Base-by-base conservation (phyloP, 92 coral and sea anemone genomes). In the Porites cylindrica region DNA sequence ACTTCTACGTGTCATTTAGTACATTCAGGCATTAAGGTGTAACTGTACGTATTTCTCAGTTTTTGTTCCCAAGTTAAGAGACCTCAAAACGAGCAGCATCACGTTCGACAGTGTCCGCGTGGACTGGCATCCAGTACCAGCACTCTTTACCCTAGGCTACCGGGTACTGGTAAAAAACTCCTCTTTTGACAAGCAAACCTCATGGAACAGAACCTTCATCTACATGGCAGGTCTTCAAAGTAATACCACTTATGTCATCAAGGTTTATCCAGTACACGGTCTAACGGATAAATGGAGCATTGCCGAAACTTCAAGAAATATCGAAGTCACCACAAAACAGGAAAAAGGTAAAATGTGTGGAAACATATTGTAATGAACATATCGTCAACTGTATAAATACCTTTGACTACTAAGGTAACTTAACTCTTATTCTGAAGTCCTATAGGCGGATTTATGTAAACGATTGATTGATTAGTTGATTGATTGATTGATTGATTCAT, bases 51-150 rank as follows among this genome's bases (percentile, higher is more conserved):
- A 38, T 38, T 38, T 38, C 24, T 18, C 56, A 82, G 85, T 82
- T n/a, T 82, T 18, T 8, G 68, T 82, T 29, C 7, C 77, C 77
- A 82, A 82, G 43, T 1, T 69, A 3, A 69, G 53, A 2, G 78
- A 68, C 32, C 69, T 82, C 1, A 82, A 19, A n/a, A 24, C 68
- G 4, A 69, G 43, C n/a, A 10, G 2, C 10, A 43, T 82, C 53
- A 82, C 85, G 7, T 70, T 58, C 68, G 32, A 69, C 18, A 58
- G 59, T 59, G 68, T 82, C 56, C 77, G 32, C 13, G 85, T 82
- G 64, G 77, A 26, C 32, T 82, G 85, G 85, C 12, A 82, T 10
- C 77, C n/a, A 82, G 85, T 82, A 1, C 78, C 85, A 54, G 85
- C 70, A 14, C 78, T 9, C 19, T 82, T 82, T 12, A 18, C 70